These are phyloP conservation scores for Diphyllodes magnificus DNA, from an alignment of 2,113 vertebrate genomes.

Conservation along the genomic window DNA sequence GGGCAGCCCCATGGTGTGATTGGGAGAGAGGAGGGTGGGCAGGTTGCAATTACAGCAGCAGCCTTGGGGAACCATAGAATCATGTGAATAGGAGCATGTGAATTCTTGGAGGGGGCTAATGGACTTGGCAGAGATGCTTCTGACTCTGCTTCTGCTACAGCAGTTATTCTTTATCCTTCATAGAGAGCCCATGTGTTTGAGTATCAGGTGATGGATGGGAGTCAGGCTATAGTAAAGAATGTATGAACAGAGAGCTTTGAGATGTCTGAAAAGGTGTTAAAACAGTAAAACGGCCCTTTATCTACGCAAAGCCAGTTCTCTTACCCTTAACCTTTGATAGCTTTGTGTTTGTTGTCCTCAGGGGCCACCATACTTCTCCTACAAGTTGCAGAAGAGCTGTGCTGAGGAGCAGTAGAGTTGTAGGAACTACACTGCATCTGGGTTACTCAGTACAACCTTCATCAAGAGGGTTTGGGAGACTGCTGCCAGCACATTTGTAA, in stretches of 20 bases:
- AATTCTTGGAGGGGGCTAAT: not conserved
- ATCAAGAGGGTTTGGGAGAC: not conserved
- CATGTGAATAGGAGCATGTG: not conserved
- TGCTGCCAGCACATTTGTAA: not conserved
- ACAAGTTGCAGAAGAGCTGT: not conserved
- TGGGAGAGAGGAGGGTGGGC: not conserved
- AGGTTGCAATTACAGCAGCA: not conserved
- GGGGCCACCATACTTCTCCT: not conserved
- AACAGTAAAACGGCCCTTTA: not conserved
- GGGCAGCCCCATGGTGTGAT: not conserved
- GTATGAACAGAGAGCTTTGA: not conserved
- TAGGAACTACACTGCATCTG: not conserved
- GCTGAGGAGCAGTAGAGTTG: not conserved
- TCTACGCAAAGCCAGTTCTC: not conserved
- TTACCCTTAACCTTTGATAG: not conserved
- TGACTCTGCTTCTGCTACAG: not conserved
- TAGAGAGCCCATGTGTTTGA: not conserved
- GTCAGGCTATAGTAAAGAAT: not conserved
- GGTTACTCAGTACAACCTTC: not conserved
- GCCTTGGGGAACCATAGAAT: not conserved
- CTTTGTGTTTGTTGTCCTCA: not conserved
- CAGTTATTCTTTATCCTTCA: not conserved
- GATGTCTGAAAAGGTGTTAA: not conserved
- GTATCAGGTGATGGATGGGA: not conserved
- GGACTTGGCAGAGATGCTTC: not conserved